Conservation (phyloP, 2,797 vertebrate genomes). For the Dendrocincla fuliginosa region DNA sequence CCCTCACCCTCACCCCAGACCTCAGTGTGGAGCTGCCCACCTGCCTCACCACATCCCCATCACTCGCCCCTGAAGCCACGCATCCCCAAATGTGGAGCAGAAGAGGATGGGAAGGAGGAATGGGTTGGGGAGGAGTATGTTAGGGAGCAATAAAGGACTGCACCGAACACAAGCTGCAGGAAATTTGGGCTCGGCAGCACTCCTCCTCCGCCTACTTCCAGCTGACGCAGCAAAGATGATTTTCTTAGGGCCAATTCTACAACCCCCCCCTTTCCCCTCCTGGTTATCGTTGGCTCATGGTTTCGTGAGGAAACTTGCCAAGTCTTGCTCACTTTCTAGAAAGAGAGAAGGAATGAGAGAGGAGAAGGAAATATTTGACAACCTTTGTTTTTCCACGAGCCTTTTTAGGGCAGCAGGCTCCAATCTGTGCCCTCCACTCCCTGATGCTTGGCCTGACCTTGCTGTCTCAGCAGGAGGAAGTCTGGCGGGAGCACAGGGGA, state of each 20-base stretch:
- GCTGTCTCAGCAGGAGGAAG: constrained; percentile 64
- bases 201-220: constrained; percentile 53
- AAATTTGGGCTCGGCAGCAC: constrained; percentile 22
- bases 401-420: constrained; percentile 63
- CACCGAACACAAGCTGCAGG: background rate
- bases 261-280: background rate
- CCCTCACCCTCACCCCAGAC: background rate
- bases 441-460: constrained; percentile 15
- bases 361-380: constrained; percentile 60
- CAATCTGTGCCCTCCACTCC: constrained; percentile 41
- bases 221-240: constrained; percentile 71
- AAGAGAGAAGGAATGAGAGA: constrained; percentile 32
- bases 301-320: constrained; percentile 51
- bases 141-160: background rate
- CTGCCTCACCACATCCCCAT: background rate
- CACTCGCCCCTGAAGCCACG: rapidly evolving
- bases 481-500: background rate
- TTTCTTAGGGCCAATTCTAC: constrained; percentile 57
- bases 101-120: background rate
- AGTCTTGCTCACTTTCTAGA: constrained; percentile 62
- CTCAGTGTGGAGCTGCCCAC: background rate
- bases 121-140: background rate
- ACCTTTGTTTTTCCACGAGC: constrained; percentile 69
- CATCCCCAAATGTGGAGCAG: background rate
- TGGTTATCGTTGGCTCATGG: constrained; percentile 64